Percentiles rank a stretch among this genome's conserved stretches.
phyloP scores from a whole-genome alignment of 2,797 vertebrate genomes.

The Podargus strigoides region DNA sequence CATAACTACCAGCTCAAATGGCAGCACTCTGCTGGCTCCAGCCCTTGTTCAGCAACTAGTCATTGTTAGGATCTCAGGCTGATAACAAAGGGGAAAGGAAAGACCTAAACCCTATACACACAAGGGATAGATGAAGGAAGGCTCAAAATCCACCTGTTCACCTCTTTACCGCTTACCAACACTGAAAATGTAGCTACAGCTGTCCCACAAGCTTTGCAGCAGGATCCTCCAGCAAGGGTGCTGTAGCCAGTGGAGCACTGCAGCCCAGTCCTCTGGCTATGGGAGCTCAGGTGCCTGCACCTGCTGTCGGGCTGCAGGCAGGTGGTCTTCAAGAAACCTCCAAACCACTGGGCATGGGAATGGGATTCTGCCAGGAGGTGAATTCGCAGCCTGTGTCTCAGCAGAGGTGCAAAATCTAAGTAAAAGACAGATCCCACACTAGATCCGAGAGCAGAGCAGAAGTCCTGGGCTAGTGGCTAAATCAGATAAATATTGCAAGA shows the following conservation, averaged over 20 bases:
- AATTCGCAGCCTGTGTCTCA: background rate
- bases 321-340: background rate
- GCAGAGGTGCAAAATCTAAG: background rate
- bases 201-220: background rate
- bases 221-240: background rate
- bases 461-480: background rate
- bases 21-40: background rate
- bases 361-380: background rate
- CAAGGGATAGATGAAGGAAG: background rate
- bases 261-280: background rate
- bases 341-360: rapidly evolving
- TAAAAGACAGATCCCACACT: background rate
- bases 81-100: background rate
- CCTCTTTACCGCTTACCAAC: background rate
- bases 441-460: background rate
- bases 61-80: background rate
- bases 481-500: background rate
- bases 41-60: background rate
- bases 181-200: no score
- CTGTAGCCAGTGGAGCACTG: background rate
- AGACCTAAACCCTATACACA: background rate
- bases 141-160: background rate
- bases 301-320: background rate
- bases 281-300: background rate
- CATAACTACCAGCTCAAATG: background rate